A percentile compares a stretch with the other conserved stretches of the same genome.
Evolutionary conservation across 2,797 vertebrate species (phyloP).

Genomic region (Arrhamphus sclerolepis): DNA sequence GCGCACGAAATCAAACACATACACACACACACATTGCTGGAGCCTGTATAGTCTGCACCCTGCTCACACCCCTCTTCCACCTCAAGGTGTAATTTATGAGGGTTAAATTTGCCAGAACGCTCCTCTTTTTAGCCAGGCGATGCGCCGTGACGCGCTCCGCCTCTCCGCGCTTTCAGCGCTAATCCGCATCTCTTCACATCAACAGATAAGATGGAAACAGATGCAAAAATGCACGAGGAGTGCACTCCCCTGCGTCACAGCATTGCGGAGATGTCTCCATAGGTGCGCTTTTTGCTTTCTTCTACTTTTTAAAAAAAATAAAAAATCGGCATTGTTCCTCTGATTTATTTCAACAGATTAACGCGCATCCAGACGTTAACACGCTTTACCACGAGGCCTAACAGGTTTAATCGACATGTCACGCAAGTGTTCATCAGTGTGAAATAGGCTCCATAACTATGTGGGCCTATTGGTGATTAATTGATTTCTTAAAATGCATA

Average conservation of each 20-base stretch:
- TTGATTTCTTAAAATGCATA: constrained; percentile 64
- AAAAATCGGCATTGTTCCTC: constrained; percentile 47
- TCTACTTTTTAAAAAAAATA: constrained; percentile 18
- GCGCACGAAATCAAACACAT: not conserved
- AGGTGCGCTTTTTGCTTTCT: constrained; percentile 26
- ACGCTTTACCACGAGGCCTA: constrained; percentile 56
- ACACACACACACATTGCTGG: not conserved
- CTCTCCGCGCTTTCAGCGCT: constrained; percentile 87
- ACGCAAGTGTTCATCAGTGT: constrained; percentile 67
- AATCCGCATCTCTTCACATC: constrained; percentile 92
- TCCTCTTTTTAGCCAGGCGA: constrained; percentile 87
- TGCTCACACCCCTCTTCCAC: constrained; percentile 74
- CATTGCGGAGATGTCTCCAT: constrained; percentile 54
- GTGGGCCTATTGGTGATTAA: constrained; percentile 56
- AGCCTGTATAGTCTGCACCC: constrained; percentile 38
- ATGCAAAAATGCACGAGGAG: constrained; percentile 77
- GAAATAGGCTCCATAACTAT: constrained; percentile 63
- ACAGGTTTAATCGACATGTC: constrained; percentile 67
- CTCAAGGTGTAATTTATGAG: constrained; percentile 91
- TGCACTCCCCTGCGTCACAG: constrained; percentile 72
- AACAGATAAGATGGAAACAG: constrained; percentile 90
- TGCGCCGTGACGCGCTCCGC: constrained; percentile 89
- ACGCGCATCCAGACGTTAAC: constrained; percentile 54
- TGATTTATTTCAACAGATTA: constrained; percentile 53
- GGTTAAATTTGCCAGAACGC: constrained; percentile 92